These are phyloP conservation scores for Chelonoidis abingdonii DNA, from an alignment of 2,113 vertebrate genomes.

Conservation along the genomic window DNA sequence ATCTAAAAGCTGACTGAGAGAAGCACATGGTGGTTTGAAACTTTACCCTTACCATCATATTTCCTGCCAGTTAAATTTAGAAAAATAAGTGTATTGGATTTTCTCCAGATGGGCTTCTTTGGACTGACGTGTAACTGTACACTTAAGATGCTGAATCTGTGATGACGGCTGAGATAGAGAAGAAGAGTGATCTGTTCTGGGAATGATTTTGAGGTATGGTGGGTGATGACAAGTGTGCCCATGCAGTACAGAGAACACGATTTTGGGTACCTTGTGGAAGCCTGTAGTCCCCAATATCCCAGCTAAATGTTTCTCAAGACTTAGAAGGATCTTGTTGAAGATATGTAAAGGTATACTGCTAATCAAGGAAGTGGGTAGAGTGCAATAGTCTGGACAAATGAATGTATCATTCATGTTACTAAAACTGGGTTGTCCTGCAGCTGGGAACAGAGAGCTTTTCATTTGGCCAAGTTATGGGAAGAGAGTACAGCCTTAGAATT, in stretches of 20 bases:
- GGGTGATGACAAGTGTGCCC: background rate
- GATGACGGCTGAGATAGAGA: background rate
- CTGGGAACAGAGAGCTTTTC: constrained; percentile 26
- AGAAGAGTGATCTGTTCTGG: background rate
- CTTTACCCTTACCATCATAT: background rate
- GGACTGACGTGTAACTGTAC: background rate
- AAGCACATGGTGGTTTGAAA: constrained; percentile 14
- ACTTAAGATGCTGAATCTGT: constrained; percentile 1
- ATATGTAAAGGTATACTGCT: background rate
- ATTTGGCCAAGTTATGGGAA: background rate
- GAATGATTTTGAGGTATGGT: background rate
- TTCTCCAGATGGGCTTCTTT: constrained; percentile 13
- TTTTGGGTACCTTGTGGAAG: background rate
- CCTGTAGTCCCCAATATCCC: background rate
- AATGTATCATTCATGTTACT: constrained; percentile 1
- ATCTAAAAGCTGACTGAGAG: constrained; percentile 6
- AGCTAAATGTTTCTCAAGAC: constrained; percentile 18
- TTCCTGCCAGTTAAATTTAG: constrained; percentile 58
- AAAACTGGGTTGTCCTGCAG: constrained; percentile 65
- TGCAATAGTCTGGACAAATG: background rate
- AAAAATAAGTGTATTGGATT: constrained; percentile 39
- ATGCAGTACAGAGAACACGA: background rate
- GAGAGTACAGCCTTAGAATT: background rate
- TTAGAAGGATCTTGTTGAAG: background rate
- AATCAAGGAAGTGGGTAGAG: background rate